Evolutionary conservation across 92 coral and sea anemone species (phyloP).

Genomic region (Actinostola sp.): DNA sequence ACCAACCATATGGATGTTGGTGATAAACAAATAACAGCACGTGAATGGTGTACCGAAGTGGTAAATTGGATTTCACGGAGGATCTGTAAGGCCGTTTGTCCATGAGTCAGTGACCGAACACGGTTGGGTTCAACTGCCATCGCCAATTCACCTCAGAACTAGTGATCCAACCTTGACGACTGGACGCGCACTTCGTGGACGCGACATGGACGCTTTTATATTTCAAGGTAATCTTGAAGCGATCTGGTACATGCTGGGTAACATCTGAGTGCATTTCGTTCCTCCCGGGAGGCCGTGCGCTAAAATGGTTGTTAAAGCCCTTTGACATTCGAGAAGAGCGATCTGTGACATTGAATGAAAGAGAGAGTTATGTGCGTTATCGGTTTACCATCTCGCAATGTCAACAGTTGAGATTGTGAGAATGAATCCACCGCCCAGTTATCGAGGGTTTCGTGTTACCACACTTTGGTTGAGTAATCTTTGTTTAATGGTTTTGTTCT

Average conservation of each 20-base stretch:
- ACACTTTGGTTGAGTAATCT: too few relatives aligned
- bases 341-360: too few relatives aligned
- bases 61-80: conserved; percentile 57
- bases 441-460: conserved; percentile 5
- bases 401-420: conserved; percentile 25
- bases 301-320: conserved; percentile 20
- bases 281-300: conserved; percentile 32
- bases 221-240: conserved; percentile 74
- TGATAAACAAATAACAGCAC: conserved; percentile 40
- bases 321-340: too few relatives aligned
- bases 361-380: too few relatives aligned
- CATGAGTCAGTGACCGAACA: not conserved
- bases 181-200: too few relatives aligned
- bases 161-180: too few relatives aligned
- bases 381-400: not conserved
- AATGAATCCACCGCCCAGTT: conserved; percentile 6
- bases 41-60: conserved; percentile 26
- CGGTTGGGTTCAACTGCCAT: not conserved
- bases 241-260: conserved; percentile 32
- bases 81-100: conserved; percentile 23
- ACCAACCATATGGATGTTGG: conserved; percentile 24
- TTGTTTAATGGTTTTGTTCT: conserved; percentile 17
- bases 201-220: conserved; percentile 67
- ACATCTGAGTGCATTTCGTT: conserved; percentile 9
- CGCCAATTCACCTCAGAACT: not conserved